These are phyloP conservation scores for Dryococelus australis DNA, from an alignment of 2,888 invertebrate species.

Conservation along the genomic window DNA sequence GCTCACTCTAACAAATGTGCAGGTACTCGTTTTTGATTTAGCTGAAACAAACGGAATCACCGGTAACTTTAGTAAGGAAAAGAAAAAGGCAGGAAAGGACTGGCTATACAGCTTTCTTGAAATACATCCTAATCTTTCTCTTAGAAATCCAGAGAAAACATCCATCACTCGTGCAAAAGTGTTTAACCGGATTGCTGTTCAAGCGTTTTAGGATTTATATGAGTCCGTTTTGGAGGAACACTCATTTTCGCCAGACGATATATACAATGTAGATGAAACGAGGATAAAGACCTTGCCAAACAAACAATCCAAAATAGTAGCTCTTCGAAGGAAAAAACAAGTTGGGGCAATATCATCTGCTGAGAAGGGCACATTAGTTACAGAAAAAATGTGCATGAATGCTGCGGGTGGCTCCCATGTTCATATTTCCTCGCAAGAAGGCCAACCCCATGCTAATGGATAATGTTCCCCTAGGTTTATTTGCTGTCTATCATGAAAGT, in stretches of 20 bases:
- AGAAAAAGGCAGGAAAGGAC: background rate
- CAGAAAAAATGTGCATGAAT: conserved; percentile 45
- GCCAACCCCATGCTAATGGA: conserved; percentile 40
- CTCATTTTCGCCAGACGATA: no score
- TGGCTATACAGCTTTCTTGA: no score
- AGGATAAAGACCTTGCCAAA: no score
- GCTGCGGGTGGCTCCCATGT: conserved; percentile 19
- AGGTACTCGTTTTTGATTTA: background rate
- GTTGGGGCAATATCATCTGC: conserved; percentile 48
- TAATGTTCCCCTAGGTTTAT: conserved; percentile 43
- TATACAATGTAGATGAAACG: no score
- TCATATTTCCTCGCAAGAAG: background rate
- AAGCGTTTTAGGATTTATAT: background rate
- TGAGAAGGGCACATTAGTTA: conserved; percentile 53
- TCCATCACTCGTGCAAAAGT: background rate
- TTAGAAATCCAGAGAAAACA: no score
- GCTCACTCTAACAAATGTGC: background rate
- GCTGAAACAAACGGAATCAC: background rate
- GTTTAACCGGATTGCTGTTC: background rate
- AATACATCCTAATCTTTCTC: background rate
- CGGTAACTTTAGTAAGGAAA: background rate
- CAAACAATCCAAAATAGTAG: no score
- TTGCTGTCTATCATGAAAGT: conserved; percentile 41
- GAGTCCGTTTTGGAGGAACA: no score
- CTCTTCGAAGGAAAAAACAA: no score